Evolutionary conservation across 2,797 vertebrate species (phyloP), one percentile per base, ranked within the genome.

Genomic region (Lepus oiostolus): DNA sequence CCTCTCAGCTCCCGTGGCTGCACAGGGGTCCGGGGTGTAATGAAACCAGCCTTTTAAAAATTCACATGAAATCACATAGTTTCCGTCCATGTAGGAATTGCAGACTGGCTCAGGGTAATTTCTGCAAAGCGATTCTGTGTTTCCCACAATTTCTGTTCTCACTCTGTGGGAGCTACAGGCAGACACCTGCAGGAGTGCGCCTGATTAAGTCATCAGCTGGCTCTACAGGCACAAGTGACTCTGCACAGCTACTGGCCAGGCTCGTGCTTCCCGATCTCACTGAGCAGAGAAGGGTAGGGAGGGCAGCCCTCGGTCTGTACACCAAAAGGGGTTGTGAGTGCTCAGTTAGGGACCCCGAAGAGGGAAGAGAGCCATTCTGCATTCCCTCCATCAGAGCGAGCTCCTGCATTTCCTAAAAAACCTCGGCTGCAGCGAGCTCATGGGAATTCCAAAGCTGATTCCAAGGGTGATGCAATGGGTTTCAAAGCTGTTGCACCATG

Each of bases 1-100:
- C 65, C 65, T 79, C 68, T 35, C 13, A 83, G 70, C 65, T 74
- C 42, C 14, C 72, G 28, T 13, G 68, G 32, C 50, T 52, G 28
- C 7, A 26, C 3, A 17, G 35, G 17, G 4, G 26, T 28, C 79
- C 74, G 71, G 32, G 22, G 0, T 4, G 38, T 38, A 72, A 3
- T 65, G 87, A 74, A 32, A 74, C 28, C 22, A 32, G 50, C 32
- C 14, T n/a, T 85, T 92, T 94, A 85, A 75, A 94, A 81, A 89
- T 72, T 65, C 74, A 82, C 54, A 72, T 42, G 7, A 35, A 95
- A 11, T 72, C 22, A 74, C 87, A 85, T 38, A 11, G 17, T 42
- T 88, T 85, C 71, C 91, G 24, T 65, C 63, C 81, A 54, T 22
- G 42, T 42, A 91, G 24, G 87, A 87, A 87, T 89, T 95, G 68